A percentile compares a stretch with the other conserved stretches of the same genome.
Conservation (phyloP, 2,797 vertebrate genomes). For the Anolis apletophallus region DNA sequence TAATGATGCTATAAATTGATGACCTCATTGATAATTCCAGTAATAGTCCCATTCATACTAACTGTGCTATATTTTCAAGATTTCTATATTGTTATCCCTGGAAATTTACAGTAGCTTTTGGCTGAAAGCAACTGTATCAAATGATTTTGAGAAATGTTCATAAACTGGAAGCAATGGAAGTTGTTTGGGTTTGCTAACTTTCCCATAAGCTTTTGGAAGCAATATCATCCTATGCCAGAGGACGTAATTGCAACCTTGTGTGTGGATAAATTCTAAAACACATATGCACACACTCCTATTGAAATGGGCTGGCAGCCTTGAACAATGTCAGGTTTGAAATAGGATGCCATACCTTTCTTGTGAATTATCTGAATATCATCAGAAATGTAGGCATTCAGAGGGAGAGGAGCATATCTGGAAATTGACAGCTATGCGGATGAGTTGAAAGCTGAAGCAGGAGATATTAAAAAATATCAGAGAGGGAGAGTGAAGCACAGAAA, state of each 20-base stretch:
- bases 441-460: constrained; percentile 69
- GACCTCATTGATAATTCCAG: neutral
- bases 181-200: neutral
- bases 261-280: neutral
- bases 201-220: neutral
- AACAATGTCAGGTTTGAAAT: constrained; percentile 55
- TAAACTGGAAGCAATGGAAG: neutral
- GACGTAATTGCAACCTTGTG: constrained; percentile 15
- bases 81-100: neutral
- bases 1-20: neutral
- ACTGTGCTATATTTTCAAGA: neutral
- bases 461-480: constrained; percentile 65
- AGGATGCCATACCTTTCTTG: constrained; percentile 52
- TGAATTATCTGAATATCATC: constrained; percentile 63
- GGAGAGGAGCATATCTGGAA: constrained; percentile 66
- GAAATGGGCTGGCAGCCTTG: constrained; percentile 48
- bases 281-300: neutral
- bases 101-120: neutral
- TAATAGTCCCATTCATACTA: neutral
- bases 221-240: neutral
- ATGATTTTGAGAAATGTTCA: neutral
- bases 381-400: constrained; percentile 63
- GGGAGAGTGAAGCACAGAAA: constrained; percentile 45
- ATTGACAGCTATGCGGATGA: constrained; percentile 71
- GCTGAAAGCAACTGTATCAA: neutral